These are phyloP conservation scores for Gymnothorax javanicus DNA, from an alignment of 2,797 vertebrate species.

Conservation along the genomic window DNA sequence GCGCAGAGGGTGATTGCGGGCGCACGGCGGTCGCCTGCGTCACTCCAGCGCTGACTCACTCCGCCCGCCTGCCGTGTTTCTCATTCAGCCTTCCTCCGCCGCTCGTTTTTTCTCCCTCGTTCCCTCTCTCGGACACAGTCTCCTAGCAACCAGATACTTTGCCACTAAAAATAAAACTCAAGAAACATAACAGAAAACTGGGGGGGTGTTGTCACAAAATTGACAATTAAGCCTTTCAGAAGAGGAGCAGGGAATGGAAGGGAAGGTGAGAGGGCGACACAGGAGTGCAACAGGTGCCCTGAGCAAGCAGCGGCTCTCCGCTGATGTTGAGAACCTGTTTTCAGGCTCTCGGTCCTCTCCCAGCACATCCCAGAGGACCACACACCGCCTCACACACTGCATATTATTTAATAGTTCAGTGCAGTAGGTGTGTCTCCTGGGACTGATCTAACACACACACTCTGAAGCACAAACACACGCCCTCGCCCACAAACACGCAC, in stretches of 20 bases:
- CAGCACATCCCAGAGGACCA: background rate
- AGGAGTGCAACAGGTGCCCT: background rate
- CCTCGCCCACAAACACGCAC: background rate
- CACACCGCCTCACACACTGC: background rate
- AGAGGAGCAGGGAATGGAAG: background rate
- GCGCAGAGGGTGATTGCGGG: background rate
- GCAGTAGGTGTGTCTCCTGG: background rate
- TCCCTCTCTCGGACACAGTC: slow-evolving; percentile 15
- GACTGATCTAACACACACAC: background rate
- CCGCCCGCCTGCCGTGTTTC: background rate
- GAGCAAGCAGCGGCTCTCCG: background rate
- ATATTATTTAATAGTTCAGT: background rate
- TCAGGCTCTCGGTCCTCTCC: background rate
- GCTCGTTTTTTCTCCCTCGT: slow-evolving; percentile 7
- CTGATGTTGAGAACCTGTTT: background rate
- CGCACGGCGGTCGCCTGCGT: background rate
- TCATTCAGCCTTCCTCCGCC: slow-evolving; percentile 13
- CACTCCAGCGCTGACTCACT: background rate
- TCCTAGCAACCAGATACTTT: slow-evolving; percentile 13
- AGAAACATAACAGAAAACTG: background rate
- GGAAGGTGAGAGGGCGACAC: background rate
- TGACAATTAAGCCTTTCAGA: slow-evolving; percentile 8
- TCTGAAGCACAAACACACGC: background rate
- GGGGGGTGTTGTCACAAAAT: background rate
- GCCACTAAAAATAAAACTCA: slow-evolving; percentile 18